phyloP scores from a whole-genome alignment of 2,113 vertebrate species.

The Albula goreensis region DNA sequence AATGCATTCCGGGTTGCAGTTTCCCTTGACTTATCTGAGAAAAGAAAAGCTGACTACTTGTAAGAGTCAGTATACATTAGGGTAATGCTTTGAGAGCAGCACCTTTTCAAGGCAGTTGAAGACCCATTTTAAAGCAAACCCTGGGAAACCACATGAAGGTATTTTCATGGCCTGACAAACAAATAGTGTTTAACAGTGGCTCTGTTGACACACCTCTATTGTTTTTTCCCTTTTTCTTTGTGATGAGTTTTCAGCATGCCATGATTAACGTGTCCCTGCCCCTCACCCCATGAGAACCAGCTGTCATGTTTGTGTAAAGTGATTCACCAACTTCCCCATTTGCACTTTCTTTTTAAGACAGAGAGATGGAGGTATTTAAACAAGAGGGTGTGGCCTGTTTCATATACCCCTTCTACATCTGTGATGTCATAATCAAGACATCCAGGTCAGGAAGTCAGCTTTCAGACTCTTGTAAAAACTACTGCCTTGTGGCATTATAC shows the following conservation, averaged over 20 bases:
- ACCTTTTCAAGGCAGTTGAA: too few species aligned
- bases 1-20: neutral
- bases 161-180: neutral
- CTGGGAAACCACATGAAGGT: neutral
- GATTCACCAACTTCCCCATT: neutral
- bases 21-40: too few species aligned
- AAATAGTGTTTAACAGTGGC: neutral
- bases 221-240: too few species aligned
- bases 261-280: too few species aligned
- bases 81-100: neutral
- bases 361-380: neutral
- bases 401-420: neutral
- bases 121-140: neutral
- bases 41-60: neutral
- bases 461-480: too few species aligned
- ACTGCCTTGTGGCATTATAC: too few species aligned
- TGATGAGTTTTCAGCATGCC: too few species aligned
- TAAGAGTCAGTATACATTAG: neutral
- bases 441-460: neutral
- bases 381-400: neutral
- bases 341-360: neutral
- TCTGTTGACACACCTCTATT: neutral
- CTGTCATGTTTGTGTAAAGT: neutral
- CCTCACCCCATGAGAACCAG: neutral
- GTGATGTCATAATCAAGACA: neutral